These are phyloP conservation scores for Amphilophus citrinellus DNA, from an alignment of 2,113 vertebrate species.

Conservation along the genomic window DNA sequence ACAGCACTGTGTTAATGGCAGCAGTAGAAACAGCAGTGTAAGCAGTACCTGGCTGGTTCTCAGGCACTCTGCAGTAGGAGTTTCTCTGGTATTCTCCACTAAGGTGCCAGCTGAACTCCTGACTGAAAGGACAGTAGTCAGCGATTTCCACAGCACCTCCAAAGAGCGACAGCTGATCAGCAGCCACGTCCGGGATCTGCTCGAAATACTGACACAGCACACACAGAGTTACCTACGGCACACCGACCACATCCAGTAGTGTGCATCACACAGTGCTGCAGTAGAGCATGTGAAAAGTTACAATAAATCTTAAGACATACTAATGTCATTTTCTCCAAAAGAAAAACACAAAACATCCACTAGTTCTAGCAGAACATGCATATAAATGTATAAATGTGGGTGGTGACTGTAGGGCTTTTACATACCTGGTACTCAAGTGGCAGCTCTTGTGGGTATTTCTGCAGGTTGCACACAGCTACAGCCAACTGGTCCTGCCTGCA, in stretches of 20 bases:
- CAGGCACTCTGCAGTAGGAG: constrained; percentile 90
- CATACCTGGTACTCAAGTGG: constrained; percentile 95
- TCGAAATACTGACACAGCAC: constrained; percentile 90
- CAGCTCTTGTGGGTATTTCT: constrained; percentile 88
- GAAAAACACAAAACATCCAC: background rate
- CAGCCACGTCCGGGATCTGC: constrained; percentile 83
- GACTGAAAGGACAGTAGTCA: constrained; percentile 96
- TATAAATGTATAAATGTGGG: background rate
- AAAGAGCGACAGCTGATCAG: constrained; percentile 87
- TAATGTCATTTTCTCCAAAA: background rate
- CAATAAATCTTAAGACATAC: no score
- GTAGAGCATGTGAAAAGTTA: background rate
- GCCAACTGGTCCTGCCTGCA: constrained; percentile 98
- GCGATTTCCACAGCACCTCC: constrained; percentile 98
- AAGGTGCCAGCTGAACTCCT: constrained; percentile 98
- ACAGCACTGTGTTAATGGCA: background rate
- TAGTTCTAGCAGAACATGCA: background rate
- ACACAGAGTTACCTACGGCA: background rate
- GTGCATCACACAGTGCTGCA: no score
- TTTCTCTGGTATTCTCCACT: constrained; percentile 95
- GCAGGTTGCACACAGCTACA: constrained; percentile 96
- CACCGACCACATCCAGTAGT: background rate
- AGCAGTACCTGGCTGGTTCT: constrained; percentile 89
- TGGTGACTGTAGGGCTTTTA: background rate
- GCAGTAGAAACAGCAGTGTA: background rate